phyloP scores from a whole-genome alignment of 2,888 invertebrate species.

The Harmothoe impar region DNA sequence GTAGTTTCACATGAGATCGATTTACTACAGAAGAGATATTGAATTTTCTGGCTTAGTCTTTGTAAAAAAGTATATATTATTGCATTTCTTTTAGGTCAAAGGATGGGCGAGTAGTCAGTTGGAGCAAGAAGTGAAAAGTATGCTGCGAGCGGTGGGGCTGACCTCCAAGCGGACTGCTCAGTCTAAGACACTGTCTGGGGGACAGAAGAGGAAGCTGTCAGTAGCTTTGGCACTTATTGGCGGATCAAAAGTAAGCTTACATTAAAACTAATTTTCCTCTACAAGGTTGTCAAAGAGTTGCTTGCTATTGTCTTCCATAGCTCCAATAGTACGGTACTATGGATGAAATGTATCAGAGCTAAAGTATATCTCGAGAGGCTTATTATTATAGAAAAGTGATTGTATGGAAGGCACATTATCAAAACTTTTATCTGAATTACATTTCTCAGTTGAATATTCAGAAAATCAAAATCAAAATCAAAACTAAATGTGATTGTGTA shows the following conservation, averaged over 20 bases:
- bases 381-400: too few species aligned
- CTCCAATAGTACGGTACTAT: too few species aligned
- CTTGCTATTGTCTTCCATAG: neutral
- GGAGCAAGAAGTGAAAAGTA: slow-evolving; percentile 72
- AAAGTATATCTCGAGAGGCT: too few species aligned
- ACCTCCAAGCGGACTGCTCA: slow-evolving; percentile 76
- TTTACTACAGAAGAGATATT: too few species aligned
- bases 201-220: slow-evolving; percentile 82
- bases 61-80: neutral
- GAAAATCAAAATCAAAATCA: too few species aligned
- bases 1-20: too few species aligned
- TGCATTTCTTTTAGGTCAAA: slow-evolving; percentile 73
- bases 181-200: slow-evolving; percentile 81
- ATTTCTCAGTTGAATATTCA: too few species aligned
- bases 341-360: too few species aligned
- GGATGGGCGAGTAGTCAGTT: slow-evolving; percentile 73
- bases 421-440: too few species aligned
- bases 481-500: too few species aligned
- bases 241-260: slow-evolving; percentile 80
- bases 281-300: neutral
- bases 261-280: neutral
- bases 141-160: slow-evolving; percentile 72
- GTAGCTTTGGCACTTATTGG: slow-evolving; percentile 82
- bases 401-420: too few species aligned
- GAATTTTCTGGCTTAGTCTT: neutral